Evolutionary conservation across 1,140 invertebrate species (phyloP).

Genomic region (Pemphigus obesinymphae): DNA sequence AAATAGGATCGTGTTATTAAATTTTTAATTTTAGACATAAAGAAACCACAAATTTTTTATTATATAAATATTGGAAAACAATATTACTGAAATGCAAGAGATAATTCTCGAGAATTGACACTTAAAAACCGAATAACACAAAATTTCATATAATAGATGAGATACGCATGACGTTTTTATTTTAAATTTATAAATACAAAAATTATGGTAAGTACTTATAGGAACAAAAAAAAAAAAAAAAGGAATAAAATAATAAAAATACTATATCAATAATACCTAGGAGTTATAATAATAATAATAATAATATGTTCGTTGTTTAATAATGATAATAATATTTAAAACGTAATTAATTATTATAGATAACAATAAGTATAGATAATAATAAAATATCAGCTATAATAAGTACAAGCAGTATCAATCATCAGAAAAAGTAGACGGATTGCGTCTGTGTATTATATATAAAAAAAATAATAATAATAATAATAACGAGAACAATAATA

Average conservation of each 20-base stretch:
- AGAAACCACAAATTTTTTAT: too few species aligned
- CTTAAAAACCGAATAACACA: background rate
- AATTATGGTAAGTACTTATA: background rate
- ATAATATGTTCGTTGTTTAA: background rate
- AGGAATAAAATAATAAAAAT: background rate
- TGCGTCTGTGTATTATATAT: background rate
- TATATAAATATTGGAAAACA: too few species aligned
- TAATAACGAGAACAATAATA: background rate
- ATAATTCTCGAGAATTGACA: too few species aligned
- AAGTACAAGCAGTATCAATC: constrained; percentile 2
- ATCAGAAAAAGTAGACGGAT: background rate
- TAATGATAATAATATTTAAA: background rate
- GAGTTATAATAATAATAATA: background rate
- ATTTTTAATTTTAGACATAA: too few species aligned
- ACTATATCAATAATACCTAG: too few species aligned
- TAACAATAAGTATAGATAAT: too few species aligned
- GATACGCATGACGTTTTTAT: too few species aligned
- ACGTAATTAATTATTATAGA: too few species aligned
- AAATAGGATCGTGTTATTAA: too few species aligned
- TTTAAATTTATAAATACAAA: background rate
- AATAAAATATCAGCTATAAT: too few species aligned
- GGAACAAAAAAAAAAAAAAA: background rate
- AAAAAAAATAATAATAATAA: background rate
- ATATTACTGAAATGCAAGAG: too few species aligned
- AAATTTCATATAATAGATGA: background rate